Base-by-base conservation (phyloP, 2,113 vertebrate species). In the Actenoides hombroni region DNA sequence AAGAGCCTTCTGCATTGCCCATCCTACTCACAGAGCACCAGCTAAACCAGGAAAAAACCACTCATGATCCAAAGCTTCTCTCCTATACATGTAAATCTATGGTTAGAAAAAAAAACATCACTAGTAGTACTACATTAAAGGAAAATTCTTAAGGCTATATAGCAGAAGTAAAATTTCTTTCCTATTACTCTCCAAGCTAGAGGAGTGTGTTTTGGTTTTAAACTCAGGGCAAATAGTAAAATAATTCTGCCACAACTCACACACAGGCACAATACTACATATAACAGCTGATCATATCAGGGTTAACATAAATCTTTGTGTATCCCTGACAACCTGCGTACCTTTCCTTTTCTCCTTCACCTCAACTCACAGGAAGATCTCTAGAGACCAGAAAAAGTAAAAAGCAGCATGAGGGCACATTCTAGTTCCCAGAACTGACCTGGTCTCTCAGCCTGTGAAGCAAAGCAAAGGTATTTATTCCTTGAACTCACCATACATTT, bases 311-410 rank as follows among this genome's bases (percentile, higher is more conserved):
- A 54, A 79, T 20, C 56, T 75, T 64, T 63, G 21, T 29, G 6
- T 1, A 6, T 5, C 24, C 25, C 35, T 53, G 33, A 46, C 69
- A 74, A 3, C 6, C 21, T 23, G 14, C 2, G 2, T 5, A 17
- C 37, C 29, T 56, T 56, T 8, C 8, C 16, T 64, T 51, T 61
- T 15, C 31, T 13, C 15, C 42, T 73, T 37, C 17, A 37, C 37
- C 81, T 53, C 39, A 69, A 13, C 28, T 67, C 61, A 16, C 16
- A 57, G 26, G 11, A 67, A 54, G 15, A 60, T 16, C 17, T 35
- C 46, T 33, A 35, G 56, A 79, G 6, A 90, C 8, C 20, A 88
- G 40, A 57, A 75, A 65, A 71, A 48, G 21, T 31, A 29, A 56
- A 84, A 35, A 46, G 14, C 15, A 37, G 4, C 20, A 42, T 4